Evolutionary conservation across 92 coral and sea anemone species (phyloP).

Genomic region (Pocillopora meandrina): DNA sequence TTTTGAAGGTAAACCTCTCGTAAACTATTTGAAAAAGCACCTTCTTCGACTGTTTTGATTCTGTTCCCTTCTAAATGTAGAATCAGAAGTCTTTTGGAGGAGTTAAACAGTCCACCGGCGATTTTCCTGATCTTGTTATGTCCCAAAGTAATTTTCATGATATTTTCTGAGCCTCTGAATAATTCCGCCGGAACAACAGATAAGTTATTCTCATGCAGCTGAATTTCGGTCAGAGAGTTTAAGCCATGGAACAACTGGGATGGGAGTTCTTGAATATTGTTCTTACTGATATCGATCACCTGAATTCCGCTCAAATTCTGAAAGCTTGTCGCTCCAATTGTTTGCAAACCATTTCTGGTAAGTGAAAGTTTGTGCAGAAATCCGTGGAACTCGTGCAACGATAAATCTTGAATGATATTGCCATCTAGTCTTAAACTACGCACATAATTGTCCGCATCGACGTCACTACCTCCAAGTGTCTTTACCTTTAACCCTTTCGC

Average conservation of each 20-base stretch:
- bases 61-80: not conserved
- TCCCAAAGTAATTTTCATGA: not conserved
- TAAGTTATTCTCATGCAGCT: not conserved
- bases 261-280: not conserved
- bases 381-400: not conserved
- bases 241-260: not conserved
- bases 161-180: not conserved
- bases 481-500: not conserved
- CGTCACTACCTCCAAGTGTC: not conserved
- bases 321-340: not conserved
- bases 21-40: not conserved
- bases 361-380: slow-evolving; percentile 6
- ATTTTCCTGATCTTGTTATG: not conserved
- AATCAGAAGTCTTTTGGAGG: not conserved
- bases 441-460: not conserved
- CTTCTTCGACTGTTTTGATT: not conserved
- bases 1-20: not conserved
- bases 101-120: not conserved
- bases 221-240: not conserved
- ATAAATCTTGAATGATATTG: slow-evolving; percentile 1
- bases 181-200: not conserved
- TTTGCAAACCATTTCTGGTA: slow-evolving; percentile 1
- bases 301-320: slow-evolving; percentile 8
- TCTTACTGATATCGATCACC: not conserved
- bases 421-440: not conserved